phyloP scores from a whole-genome alignment of 2,888 invertebrate genomes.

The Microchrysa polita region DNA sequence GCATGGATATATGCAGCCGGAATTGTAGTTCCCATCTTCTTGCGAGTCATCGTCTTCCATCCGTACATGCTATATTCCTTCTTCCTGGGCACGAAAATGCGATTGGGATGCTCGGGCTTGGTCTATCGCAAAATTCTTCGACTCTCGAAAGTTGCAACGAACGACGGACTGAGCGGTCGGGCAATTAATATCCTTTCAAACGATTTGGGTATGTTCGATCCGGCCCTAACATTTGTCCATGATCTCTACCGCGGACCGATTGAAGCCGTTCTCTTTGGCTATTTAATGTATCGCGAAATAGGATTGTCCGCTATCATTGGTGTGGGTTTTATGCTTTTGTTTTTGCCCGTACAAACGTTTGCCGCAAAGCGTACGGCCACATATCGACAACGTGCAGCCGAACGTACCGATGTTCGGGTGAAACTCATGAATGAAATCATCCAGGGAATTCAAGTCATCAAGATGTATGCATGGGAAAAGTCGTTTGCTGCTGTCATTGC shows the following conservation, averaged over 20 bases:
- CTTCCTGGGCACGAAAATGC: slow-evolving; percentile 75
- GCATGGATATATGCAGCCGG: slow-evolving; percentile 73
- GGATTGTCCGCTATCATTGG: slow-evolving; percentile 76
- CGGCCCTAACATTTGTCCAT: slow-evolving; percentile 87
- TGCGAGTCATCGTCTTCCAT: slow-evolving; percentile 72
- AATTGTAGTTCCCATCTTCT: slow-evolving; percentile 69
- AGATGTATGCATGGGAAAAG: slow-evolving; percentile 85
- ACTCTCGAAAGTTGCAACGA: slow-evolving; percentile 82
- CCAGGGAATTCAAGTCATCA: slow-evolving; percentile 78
- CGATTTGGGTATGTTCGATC: slow-evolving; percentile 93
- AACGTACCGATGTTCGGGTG: slow-evolving; percentile 85
- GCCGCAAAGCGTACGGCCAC: slow-evolving; percentile 75
- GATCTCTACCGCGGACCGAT: slow-evolving; percentile 92
- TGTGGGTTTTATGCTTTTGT: slow-evolving; percentile 74
- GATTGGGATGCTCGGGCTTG: slow-evolving; percentile 77
- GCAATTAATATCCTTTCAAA: slow-evolving; percentile 94
- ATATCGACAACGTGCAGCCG: slow-evolving; percentile 75
- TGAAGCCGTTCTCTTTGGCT: slow-evolving; percentile 65
- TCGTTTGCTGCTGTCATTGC: slow-evolving; percentile 76
- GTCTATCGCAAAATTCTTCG: slow-evolving; percentile 76
- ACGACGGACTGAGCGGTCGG: slow-evolving; percentile 81
- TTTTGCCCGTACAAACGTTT: slow-evolving; percentile 79
- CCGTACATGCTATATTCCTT: slow-evolving; percentile 78
- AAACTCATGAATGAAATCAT: slow-evolving; percentile 86
- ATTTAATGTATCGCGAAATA: slow-evolving; percentile 70